These are phyloP conservation scores for Eulacestoma nigropectus DNA, from an alignment of 2,113 vertebrate genomes.

Conservation along the genomic window DNA sequence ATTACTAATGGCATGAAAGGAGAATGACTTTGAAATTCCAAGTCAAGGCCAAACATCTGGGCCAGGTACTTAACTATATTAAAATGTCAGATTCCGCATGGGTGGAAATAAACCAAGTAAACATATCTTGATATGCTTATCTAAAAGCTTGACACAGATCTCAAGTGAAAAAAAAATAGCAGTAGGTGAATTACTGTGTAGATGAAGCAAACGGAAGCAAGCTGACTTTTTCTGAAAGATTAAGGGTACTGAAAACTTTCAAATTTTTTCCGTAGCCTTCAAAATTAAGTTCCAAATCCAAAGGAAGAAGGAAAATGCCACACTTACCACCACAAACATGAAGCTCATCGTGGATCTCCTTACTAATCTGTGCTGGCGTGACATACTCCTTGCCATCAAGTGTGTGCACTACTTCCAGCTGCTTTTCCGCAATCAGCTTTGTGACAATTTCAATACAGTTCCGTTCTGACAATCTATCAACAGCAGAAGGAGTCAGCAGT, in stretches of 20 bases:
- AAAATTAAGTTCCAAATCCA: neutral
- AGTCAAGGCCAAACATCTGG: neutral
- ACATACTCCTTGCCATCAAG: slow-evolving; percentile 96
- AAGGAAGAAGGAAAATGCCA: neutral
- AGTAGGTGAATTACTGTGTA: neutral
- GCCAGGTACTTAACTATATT: neutral
- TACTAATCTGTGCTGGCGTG: slow-evolving; percentile 89
- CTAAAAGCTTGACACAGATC: neutral
- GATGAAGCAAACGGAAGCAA: neutral
- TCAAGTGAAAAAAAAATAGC: neutral
- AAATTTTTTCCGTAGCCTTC: neutral
- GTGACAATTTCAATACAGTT: slow-evolving; percentile 95
- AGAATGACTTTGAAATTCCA: neutral
- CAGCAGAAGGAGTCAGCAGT: neutral
- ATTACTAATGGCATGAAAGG: neutral
- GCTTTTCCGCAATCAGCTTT: slow-evolving; percentile 89
- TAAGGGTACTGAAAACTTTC: neutral
- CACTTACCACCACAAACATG: slow-evolving; percentile 85
- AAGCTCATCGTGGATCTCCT: slow-evolving; percentile 91
- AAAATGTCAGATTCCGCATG: neutral
- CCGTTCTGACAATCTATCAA: slow-evolving; percentile 86
- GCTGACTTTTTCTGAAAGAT: neutral
- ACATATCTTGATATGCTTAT: neutral
- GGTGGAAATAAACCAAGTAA: neutral
- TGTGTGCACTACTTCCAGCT: slow-evolving; percentile 92